phyloP scores from a whole-genome alignment of 2,797 vertebrate species.

The Coracias cyanogaster region DNA sequence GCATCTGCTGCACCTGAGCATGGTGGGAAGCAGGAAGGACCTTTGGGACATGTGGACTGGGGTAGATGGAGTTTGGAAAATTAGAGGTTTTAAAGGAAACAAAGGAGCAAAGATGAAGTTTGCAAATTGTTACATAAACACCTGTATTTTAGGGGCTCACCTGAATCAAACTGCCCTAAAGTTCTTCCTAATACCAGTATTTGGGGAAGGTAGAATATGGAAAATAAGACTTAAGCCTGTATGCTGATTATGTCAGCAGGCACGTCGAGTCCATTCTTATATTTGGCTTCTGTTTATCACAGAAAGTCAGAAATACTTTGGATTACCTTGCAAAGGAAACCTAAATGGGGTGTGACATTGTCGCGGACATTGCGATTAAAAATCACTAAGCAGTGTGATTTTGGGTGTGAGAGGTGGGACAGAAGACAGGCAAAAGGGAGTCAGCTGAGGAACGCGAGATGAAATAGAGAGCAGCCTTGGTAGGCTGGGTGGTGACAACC shows the following conservation, averaged over 20 bases:
- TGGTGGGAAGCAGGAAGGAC: background rate
- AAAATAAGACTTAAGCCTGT: background rate
- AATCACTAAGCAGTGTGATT: background rate
- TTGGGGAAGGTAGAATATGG: background rate
- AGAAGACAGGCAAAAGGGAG: background rate
- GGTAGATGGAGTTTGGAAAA: background rate
- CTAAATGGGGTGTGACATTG: background rate
- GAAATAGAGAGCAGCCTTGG: background rate
- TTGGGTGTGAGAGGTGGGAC: background rate
- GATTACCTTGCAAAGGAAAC: background rate
- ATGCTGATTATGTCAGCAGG: background rate
- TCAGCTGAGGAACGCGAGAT: fast-evolving
- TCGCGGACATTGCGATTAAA: no score
- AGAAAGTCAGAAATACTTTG: background rate
- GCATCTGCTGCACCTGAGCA: background rate
- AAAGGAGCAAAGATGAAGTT: background rate
- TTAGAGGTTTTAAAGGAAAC: background rate
- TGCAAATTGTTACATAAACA: background rate
- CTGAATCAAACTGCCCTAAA: background rate
- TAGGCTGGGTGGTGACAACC: background rate
- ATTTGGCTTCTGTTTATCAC: background rate
- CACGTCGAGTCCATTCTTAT: background rate
- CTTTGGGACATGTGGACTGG: background rate
- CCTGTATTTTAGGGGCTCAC: background rate
- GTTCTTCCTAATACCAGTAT: background rate